These are phyloP conservation scores for Platysternon megacephalum DNA, from an alignment of 2,113 vertebrate genomes.

Conservation along the genomic window DNA sequence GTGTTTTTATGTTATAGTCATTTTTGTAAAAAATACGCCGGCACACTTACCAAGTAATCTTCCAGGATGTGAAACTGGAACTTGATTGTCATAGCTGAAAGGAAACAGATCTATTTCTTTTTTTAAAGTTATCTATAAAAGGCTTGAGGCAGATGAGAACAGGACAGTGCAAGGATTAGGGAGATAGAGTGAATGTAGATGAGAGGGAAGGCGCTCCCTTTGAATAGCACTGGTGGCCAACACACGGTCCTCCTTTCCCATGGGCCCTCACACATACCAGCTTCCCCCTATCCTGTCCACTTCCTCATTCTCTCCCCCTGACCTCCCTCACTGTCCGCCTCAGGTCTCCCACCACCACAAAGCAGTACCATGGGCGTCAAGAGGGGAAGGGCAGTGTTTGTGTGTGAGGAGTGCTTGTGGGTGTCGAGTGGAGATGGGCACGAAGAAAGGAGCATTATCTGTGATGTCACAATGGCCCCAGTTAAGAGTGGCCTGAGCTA, in stretches of 20 bases:
- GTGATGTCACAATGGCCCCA: background rate
- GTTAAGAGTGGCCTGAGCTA: background rate
- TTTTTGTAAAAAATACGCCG: background rate
- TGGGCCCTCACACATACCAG: background rate
- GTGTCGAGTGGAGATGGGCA: background rate
- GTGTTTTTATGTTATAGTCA: background rate
- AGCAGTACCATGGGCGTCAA: background rate
- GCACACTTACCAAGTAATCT: background rate
- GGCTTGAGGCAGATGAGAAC: background rate
- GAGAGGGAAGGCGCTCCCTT: background rate
- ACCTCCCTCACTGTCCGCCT: background rate
- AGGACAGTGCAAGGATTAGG: background rate
- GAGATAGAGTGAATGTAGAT: background rate
- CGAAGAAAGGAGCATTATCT: background rate
- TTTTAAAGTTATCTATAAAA: background rate
- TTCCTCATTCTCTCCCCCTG: background rate
- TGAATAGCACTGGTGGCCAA: background rate
- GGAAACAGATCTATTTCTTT: background rate
- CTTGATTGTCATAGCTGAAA: background rate
- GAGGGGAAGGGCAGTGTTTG: background rate
- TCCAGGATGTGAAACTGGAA: background rate
- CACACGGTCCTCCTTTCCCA: background rate
- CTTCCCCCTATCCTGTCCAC: background rate
- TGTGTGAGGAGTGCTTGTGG: background rate
- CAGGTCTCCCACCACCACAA: background rate